Conservation (phyloP, 2,797 vertebrate genomes). For the Sylvia borin region DNA sequence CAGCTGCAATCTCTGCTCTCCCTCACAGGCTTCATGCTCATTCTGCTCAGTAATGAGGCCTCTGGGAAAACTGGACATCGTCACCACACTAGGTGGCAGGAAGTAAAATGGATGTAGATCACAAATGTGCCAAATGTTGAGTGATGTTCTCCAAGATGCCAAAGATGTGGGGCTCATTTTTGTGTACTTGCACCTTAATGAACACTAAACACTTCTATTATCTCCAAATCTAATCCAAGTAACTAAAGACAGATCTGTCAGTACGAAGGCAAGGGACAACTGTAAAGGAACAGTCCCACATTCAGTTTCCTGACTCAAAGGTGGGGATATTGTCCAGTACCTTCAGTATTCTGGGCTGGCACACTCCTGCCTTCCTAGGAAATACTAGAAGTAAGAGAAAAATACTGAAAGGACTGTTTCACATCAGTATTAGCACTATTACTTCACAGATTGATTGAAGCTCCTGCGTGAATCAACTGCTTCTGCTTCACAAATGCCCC, state of each 20-base stretch:
- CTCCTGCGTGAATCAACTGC: background rate
- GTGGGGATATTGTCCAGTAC: background rate
- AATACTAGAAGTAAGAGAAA: background rate
- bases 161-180: background rate
- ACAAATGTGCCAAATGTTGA: background rate
- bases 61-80: background rate
- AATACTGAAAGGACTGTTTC: background rate
- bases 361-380: background rate
- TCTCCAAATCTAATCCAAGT: background rate
- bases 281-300: background rate
- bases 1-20: background rate
- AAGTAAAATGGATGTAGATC: background rate
- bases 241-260: background rate
- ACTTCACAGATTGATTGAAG: background rate
- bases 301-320: background rate
- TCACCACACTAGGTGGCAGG: background rate
- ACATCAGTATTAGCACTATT: background rate
- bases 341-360: background rate
- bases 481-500: background rate
- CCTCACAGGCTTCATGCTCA: background rate
- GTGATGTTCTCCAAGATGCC: background rate
- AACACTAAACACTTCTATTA: background rate
- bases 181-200: background rate
- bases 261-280: background rate
- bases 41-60: background rate